phyloP scores from a whole-genome alignment of 2,888 invertebrate genomes.

The Spisula subtruncata region DNA sequence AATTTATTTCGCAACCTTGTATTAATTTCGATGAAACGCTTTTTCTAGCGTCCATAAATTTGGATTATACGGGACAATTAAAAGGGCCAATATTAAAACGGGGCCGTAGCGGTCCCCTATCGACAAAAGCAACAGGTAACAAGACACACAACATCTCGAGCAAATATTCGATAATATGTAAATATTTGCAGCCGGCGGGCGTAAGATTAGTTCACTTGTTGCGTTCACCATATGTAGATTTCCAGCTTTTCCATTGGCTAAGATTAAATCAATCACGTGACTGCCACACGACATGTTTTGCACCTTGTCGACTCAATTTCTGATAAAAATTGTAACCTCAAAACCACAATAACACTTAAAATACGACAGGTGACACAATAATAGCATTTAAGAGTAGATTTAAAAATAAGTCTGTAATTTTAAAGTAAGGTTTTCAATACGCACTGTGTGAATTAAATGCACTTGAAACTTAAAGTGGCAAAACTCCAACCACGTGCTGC shows the following conservation, averaged over 20 bases:
- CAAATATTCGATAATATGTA: conserved; percentile 38
- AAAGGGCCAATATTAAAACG: background rate
- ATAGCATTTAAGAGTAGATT: conserved; percentile 15
- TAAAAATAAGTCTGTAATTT: conserved; percentile 17
- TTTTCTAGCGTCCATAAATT: background rate
- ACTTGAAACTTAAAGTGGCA: background rate
- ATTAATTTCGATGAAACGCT: background rate
- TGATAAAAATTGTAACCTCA: conserved; percentile 43
- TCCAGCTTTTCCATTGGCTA: conserved; percentile 40
- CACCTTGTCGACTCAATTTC: conserved; percentile 24
- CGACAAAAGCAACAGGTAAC: conserved; percentile 16
- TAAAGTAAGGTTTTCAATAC: background rate
- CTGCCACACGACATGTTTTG: conserved; percentile 18
- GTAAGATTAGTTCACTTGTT: conserved; percentile 35
- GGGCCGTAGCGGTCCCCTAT: background rate
- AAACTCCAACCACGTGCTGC: background rate
- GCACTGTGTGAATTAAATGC: background rate
- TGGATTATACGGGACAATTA: background rate
- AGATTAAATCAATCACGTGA: conserved; percentile 35
- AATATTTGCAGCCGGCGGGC: conserved; percentile 40
- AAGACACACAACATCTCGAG: background rate
- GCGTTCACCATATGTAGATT: conserved; percentile 34
- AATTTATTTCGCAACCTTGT: background rate
- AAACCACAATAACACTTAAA: conserved; percentile 40
- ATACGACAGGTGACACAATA: conserved; percentile 36